phyloP scores from a whole-genome alignment of 2,888 invertebrate genomes.

The Thysanoteuthis rhombus region DNA sequence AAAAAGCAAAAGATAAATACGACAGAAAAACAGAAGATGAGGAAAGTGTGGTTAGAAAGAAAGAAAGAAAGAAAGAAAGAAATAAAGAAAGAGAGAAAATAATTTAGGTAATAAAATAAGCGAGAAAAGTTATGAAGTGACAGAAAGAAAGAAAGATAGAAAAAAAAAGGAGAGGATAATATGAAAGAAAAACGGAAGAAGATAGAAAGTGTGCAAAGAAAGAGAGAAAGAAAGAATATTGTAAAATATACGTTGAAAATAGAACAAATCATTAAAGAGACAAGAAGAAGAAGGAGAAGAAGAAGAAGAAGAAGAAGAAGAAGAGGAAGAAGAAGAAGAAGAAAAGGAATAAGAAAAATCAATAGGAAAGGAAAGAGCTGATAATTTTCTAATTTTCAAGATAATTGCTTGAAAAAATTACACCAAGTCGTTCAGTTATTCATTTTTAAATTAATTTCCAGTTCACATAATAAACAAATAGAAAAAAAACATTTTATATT shows the following conservation, averaged over 20 bases:
- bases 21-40: background rate
- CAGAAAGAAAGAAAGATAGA: background rate
- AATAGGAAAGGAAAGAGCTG: background rate
- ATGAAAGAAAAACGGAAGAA: background rate
- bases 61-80: background rate
- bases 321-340: background rate
- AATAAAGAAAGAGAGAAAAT: too few species aligned
- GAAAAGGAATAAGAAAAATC: background rate
- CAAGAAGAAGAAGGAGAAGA: background rate
- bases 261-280: background rate
- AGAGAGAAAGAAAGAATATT: background rate
- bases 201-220: rapidly evolving
- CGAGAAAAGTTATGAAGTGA: too few species aligned
- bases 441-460: background rate
- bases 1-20: background rate
- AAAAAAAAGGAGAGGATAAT: background rate
- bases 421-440: background rate
- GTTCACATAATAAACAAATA: background rate
- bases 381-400: background rate
- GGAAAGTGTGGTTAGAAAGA: background rate
- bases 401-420: background rate
- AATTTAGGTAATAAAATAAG: too few species aligned
- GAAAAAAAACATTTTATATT: background rate
- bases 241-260: background rate
- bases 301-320: background rate